Evolutionary conservation across 2,113 vertebrate species (phyloP), one percentile per base, ranked within the genome.

Genomic region (Nannospalax galili): DNA sequence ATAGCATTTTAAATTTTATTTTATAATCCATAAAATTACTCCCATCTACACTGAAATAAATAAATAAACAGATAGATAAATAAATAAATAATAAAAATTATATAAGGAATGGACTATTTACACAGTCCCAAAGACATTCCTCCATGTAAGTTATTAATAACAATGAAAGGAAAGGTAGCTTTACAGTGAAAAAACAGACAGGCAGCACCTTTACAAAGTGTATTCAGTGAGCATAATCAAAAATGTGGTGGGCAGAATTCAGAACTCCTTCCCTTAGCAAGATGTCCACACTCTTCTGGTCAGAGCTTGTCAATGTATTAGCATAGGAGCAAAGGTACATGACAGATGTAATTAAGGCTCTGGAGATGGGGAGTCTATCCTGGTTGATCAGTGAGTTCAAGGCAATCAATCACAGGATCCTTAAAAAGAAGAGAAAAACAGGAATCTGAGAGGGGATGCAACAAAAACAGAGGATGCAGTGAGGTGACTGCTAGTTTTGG

Each of bases 171-270:
- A 11, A 42, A 75, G 40, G 19, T 58, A 84, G 79, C 42, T 79
- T 85, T 45, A 65, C 12, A 78, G 37, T n/a, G n/a, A 88, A 28
- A 79, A 93, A 94, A 92, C 35, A 48, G 52, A 19, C 52, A 93
- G 35, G 3, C 5, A 89, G 10, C 3, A 73, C 26, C 3, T 93
- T 64, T 30, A 78, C 30, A 48, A 70, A 73, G 45, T 78, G 32
- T 60, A 56, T 58, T 91, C 48, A 67, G 32, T 77, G 62, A 82
- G 79, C 40, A 74, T 62, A 32, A 91, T 32, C 16, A 70, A 86
- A 75, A 92, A 67, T 85, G 22, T 70, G 19, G 32, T 48, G 30
- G 32, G 42, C n/a, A 85, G 24, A 85, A 81, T 40, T 45, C 52
- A 65, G 62, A 15, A 5, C 32, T 10, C 17, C 35, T 11, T 15